Conservation (phyloP, 1,140 invertebrate genomes). For the Heterodera carotae region DNA sequence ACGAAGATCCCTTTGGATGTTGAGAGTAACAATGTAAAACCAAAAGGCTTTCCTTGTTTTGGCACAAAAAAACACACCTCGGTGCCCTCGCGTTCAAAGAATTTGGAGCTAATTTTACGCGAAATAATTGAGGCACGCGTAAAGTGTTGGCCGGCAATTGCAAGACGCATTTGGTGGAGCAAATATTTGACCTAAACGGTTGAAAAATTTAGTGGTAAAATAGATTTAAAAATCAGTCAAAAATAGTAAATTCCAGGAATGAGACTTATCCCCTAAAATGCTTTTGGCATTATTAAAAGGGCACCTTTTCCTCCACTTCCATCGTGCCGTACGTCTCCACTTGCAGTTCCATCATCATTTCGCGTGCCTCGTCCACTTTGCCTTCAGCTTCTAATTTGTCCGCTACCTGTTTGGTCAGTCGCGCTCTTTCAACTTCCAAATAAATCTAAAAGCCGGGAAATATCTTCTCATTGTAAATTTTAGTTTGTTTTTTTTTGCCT, state of each 20-base stretch:
- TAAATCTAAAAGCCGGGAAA: constrained; percentile 79
- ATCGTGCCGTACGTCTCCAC: constrained; percentile 97
- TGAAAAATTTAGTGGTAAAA: constrained; percentile 3
- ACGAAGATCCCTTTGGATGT: too few species aligned
- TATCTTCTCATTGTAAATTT: not conserved
- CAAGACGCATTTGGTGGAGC: constrained; percentile 96
- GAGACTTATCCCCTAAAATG: too few species aligned
- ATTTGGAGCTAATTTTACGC: constrained; percentile 96
- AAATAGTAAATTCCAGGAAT: too few species aligned
- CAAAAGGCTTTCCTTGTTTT: too few species aligned
- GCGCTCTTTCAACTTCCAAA: constrained; percentile 95
- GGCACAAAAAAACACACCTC: constrained; percentile 70
- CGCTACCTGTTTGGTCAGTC: constrained; percentile 88
- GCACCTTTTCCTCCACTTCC: constrained; percentile 90
- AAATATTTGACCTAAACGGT: constrained; percentile 76
- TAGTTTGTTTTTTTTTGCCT: constrained; percentile 70
- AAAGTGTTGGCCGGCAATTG: constrained; percentile 91
- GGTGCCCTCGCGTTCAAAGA: constrained; percentile 80
- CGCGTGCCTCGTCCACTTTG: constrained; percentile 83
- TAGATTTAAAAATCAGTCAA: too few species aligned
- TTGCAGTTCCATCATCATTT: constrained; percentile 93
- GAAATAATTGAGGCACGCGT: constrained; percentile 97
- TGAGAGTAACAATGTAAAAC: too few species aligned
- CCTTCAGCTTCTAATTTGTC: constrained; percentile 90
- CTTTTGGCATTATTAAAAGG: too few species aligned